A percentile compares a stretch with the other conserved stretches of the same genome.
phyloP scores from a whole-genome alignment of 2,113 vertebrate genomes.

The Jaculus jaculus region DNA sequence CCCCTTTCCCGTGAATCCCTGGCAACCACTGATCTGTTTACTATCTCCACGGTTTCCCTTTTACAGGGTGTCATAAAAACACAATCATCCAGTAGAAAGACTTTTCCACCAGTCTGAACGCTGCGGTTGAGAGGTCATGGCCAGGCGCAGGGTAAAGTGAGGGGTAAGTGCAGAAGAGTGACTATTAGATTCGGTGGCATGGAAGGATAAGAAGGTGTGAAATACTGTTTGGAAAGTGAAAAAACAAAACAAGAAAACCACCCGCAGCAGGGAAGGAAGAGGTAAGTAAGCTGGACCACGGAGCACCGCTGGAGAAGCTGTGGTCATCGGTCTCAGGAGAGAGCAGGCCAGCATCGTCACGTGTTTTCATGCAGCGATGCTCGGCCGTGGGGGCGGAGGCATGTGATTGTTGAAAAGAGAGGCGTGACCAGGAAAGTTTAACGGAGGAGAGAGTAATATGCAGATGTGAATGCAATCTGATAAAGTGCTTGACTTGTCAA shows the following conservation, averaged over 20 bases:
- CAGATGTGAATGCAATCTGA: too few species aligned
- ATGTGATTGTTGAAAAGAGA: not conserved
- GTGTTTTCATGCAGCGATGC: not conserved
- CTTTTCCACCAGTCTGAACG: not conserved
- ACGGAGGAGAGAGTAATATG: not conserved
- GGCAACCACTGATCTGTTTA: not conserved
- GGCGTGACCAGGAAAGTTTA: not conserved
- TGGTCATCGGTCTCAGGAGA: not conserved
- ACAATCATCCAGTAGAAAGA: not conserved
- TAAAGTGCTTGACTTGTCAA: too few species aligned
- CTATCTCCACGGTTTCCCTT: not conserved
- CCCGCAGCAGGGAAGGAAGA: not conserved
- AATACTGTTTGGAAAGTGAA: not conserved
- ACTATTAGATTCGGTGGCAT: not conserved
- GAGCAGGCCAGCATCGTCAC: not conserved
- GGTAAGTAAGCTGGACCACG: too few species aligned
- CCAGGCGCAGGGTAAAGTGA: not conserved
- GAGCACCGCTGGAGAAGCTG: not conserved
- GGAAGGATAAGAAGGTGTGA: not conserved
- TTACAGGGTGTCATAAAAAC: conserved; percentile 16
- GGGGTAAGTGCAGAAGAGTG: not conserved
- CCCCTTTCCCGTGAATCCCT: not conserved
- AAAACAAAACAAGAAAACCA: not conserved
- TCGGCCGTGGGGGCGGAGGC: not conserved
- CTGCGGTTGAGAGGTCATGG: not conserved